phyloP scores from a whole-genome alignment of 2,888 invertebrate species.

The Ophioninae sp. region DNA sequence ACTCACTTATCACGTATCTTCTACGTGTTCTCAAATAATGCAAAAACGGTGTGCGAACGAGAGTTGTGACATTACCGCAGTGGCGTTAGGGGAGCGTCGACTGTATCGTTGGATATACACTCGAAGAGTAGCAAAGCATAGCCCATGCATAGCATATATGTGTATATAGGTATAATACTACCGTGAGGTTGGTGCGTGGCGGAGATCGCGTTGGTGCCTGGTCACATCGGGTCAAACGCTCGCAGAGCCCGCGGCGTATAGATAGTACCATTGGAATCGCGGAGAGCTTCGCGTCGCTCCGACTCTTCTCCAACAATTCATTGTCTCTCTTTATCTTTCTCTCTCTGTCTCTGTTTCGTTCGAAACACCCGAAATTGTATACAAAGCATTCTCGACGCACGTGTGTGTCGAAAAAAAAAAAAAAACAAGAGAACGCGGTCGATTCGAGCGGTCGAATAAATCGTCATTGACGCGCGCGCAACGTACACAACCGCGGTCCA shows the following conservation, averaged over 20 bases:
- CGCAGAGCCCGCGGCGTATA: conserved; percentile 45
- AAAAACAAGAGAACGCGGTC: conserved; percentile 8
- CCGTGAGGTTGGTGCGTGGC: neutral
- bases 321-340: neutral
- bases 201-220: conserved; percentile 46
- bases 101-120: conserved; percentile 19
- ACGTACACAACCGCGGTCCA: conserved; percentile 33
- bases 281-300: conserved; percentile 33
- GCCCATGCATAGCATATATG: conserved; percentile 15
- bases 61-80: neutral
- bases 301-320: conserved; percentile 13
- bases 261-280: conserved; percentile 31
- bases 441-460: conserved; percentile 9
- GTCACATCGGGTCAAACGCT: conserved; percentile 58
- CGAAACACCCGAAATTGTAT: neutral
- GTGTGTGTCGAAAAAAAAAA: neutral
- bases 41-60: neutral
- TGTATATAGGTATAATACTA: neutral
- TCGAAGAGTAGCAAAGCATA: conserved; percentile 11
- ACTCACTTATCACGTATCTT: too few relatives aligned
- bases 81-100: neutral
- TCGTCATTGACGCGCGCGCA: conserved; percentile 41
- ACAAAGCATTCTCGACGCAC: conserved; percentile 7
- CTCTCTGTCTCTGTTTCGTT: neutral
- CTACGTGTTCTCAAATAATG: too few relatives aligned